A percentile compares a stretch with the other conserved stretches of the same genome.
Evolutionary conservation across 2,113 vertebrate species (phyloP).

Genomic region (Bubo scandiacus): DNA sequence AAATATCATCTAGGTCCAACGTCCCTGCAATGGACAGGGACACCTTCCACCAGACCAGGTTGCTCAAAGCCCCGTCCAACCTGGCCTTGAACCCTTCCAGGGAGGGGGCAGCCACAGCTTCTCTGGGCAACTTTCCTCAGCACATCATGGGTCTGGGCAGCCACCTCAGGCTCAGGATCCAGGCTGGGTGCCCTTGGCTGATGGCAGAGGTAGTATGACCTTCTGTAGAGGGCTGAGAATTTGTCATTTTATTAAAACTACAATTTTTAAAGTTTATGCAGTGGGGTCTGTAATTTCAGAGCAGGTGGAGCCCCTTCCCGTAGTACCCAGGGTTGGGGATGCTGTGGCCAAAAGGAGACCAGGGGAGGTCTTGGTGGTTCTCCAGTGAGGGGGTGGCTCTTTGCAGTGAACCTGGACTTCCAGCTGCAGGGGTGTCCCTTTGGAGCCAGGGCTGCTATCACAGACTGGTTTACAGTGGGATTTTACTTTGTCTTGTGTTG

Average conservation of each 20-base stretch:
- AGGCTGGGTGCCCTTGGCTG: neutral
- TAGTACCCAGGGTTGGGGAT: neutral
- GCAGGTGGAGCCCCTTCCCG: neutral
- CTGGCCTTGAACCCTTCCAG: too few relatives aligned
- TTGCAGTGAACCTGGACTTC: neutral
- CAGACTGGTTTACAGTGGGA: neutral
- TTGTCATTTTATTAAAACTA: neutral
- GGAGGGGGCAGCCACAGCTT: too few relatives aligned
- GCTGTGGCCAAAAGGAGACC: neutral
- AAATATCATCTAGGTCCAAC: too few relatives aligned
- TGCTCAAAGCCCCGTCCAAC: too few relatives aligned
- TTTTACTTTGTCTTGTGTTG: neutral
- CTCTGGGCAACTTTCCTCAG: neutral
- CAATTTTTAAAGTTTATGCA: neutral
- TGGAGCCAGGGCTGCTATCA: accelerated
- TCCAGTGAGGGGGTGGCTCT: neutral
- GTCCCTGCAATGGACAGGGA: too few relatives aligned
- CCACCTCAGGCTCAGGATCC: neutral
- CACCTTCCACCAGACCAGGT: too few relatives aligned
- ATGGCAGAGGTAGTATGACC: neutral
- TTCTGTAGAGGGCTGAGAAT: neutral
- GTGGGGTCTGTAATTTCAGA: neutral
- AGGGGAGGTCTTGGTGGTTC: neutral
- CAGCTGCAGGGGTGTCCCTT: neutral
- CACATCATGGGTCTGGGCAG: accelerated